Percentiles rank a stretch among this genome's conserved stretches.
phyloP scores from a whole-genome alignment of 2,888 invertebrate species.

The Tipula lateralis region DNA sequence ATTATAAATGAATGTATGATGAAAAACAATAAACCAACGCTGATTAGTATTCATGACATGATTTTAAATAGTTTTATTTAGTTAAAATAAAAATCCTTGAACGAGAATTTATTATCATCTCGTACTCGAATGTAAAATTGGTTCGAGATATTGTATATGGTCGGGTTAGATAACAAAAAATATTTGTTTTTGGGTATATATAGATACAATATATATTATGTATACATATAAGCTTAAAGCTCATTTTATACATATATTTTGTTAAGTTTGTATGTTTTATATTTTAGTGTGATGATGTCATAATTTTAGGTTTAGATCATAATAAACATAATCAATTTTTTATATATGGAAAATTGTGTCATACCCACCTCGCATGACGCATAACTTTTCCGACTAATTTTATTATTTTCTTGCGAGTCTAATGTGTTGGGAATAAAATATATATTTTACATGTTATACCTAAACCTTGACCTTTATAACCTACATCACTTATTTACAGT shows the following conservation, averaged over 20 bases:
- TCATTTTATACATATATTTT: not conserved
- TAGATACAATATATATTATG: too few relatives aligned
- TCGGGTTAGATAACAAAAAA: not conserved
- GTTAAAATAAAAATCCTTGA: not conserved
- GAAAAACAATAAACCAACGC: not conserved
- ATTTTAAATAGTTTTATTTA: conserved; percentile 11
- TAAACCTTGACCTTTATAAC: not conserved
- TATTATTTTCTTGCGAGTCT: not conserved
- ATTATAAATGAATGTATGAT: not conserved
- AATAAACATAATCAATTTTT: too few relatives aligned
- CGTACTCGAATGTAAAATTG: not conserved
- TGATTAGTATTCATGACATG: conserved; percentile 24
- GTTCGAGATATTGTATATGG: not conserved
- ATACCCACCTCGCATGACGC: not conserved
- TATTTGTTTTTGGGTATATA: too few relatives aligned
- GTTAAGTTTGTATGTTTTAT: not conserved
- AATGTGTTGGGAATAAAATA: not conserved
- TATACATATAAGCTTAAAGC: not conserved
- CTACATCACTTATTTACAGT: too few relatives aligned
- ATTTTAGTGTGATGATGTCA: not conserved
- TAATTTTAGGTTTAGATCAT: not conserved
- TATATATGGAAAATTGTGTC: not conserved
- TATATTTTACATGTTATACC: not conserved
- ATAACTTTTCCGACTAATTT: not conserved
- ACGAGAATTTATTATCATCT: not conserved